phyloP scores from a whole-genome alignment of 2,113 vertebrate species.

The Cyanoramphus novaezelandiae region DNA sequence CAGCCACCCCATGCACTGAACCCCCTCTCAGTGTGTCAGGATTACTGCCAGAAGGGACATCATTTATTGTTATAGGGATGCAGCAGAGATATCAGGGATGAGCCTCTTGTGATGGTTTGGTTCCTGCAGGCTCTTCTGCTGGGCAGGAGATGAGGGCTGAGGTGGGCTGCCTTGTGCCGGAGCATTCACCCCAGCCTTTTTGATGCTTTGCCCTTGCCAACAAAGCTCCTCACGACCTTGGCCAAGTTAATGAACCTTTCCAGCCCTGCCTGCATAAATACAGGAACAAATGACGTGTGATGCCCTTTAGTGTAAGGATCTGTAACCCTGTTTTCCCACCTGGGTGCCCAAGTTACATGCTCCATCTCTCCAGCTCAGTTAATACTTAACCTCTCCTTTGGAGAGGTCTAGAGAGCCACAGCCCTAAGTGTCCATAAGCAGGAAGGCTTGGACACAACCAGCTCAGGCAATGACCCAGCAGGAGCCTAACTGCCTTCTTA shows the following conservation, averaged over 20 bases:
- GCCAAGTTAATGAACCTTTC: background rate
- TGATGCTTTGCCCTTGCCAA: background rate
- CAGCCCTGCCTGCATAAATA: background rate
- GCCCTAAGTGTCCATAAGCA: background rate
- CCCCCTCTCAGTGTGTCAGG: background rate
- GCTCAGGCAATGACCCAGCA: background rate
- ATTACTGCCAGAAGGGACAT: background rate
- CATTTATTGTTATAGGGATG: background rate
- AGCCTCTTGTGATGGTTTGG: background rate
- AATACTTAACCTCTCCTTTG: background rate
- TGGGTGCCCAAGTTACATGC: background rate
- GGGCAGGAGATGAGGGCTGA: background rate
- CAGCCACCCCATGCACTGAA: background rate
- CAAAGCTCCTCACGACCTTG: background rate
- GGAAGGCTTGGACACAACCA: background rate
- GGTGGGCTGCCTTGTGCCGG: background rate
- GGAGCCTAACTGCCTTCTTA: background rate
- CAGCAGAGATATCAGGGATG: background rate
- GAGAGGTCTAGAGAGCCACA: background rate
- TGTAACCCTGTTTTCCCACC: background rate
- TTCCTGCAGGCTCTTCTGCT: background rate
- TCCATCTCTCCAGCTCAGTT: background rate
- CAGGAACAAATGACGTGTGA: background rate
- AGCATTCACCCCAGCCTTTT: background rate
- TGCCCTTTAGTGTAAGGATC: background rate